Evolutionary conservation across 2,888 invertebrate genomes (phyloP).

Genomic region (Trachelus iudaicus): DNA sequence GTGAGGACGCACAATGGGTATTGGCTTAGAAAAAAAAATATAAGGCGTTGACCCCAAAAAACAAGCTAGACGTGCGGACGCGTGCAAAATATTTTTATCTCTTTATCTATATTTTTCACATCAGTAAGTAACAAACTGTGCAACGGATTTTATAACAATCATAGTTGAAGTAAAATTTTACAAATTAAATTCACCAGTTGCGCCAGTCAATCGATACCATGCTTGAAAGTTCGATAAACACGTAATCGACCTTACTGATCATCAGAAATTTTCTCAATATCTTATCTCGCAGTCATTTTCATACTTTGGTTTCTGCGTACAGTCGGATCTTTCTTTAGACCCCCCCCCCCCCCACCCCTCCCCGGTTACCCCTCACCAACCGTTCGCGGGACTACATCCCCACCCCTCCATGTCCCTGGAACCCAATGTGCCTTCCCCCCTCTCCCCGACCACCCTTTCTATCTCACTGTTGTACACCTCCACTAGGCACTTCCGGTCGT

Average conservation of each 20-base stretch:
- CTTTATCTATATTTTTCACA: neutral
- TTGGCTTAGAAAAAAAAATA: neutral
- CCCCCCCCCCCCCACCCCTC: neutral
- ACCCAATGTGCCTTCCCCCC: constrained; percentile 3
- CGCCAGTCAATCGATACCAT: neutral
- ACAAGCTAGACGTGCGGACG: neutral
- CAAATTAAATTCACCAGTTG: neutral
- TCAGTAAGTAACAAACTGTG: neutral
- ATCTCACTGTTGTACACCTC: neutral
- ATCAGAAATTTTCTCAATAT: neutral
- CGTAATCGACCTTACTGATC: neutral
- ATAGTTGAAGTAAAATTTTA: neutral
- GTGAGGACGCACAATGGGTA: neutral
- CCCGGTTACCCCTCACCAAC: neutral
- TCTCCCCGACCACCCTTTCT: neutral
- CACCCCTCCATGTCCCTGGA: neutral
- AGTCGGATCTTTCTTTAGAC: neutral
- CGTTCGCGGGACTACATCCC: neutral
- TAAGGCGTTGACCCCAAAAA: neutral
- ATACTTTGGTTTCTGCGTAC: neutral
- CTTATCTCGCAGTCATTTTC: neutral
- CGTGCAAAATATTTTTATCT: neutral
- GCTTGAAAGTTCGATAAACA: neutral
- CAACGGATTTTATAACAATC: neutral
- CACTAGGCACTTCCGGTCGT: constrained; percentile 46